Evolutionary conservation across 2,888 invertebrate genomes (phyloP).

Genomic region (Chymomyza amoena): DNA sequence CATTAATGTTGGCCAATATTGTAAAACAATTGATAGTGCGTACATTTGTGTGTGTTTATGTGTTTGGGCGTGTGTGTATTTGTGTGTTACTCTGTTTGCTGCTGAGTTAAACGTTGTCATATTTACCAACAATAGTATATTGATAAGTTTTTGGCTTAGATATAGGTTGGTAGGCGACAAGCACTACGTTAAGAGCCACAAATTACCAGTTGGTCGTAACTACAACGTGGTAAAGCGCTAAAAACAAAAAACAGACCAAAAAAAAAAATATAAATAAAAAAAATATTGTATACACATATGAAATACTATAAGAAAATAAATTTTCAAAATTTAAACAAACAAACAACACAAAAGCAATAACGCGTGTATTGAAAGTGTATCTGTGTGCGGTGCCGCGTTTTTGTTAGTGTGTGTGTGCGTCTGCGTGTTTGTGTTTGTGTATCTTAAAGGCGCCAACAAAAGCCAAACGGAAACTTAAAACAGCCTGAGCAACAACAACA

Average conservation of each 20-base stretch:
- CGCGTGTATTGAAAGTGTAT: slow-evolving; percentile 29
- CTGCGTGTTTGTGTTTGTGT: slow-evolving; percentile 27
- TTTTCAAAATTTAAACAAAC: slow-evolving; percentile 57
- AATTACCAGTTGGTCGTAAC: slow-evolving; percentile 51
- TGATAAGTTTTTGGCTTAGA: background rate
- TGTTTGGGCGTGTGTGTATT: background rate
- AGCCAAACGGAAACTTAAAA: slow-evolving; percentile 17
- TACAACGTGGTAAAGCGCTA: slow-evolving; percentile 60
- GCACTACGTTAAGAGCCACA: slow-evolving; percentile 12
- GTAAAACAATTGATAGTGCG: background rate
- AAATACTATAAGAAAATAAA: background rate
- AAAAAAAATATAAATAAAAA: background rate
- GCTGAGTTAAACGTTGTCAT: background rate
- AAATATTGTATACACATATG: background rate
- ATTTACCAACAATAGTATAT: background rate
- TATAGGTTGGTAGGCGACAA: background rate
- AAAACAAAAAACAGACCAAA: slow-evolving; percentile 28
- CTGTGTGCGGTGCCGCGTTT: slow-evolving; percentile 24
- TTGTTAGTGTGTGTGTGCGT: slow-evolving; percentile 23
- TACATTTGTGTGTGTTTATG: background rate
- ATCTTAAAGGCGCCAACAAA: slow-evolving; percentile 39
- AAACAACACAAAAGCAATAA: slow-evolving; percentile 21
- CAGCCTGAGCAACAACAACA: slow-evolving; percentile 28
- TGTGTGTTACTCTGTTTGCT: background rate
- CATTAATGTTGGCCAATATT: background rate